Evolutionary conservation across 1,140 invertebrate genomes (phyloP), one percentile per base, ranked within the genome.

Genomic region (Diachasmimorpha longicaudata): DNA sequence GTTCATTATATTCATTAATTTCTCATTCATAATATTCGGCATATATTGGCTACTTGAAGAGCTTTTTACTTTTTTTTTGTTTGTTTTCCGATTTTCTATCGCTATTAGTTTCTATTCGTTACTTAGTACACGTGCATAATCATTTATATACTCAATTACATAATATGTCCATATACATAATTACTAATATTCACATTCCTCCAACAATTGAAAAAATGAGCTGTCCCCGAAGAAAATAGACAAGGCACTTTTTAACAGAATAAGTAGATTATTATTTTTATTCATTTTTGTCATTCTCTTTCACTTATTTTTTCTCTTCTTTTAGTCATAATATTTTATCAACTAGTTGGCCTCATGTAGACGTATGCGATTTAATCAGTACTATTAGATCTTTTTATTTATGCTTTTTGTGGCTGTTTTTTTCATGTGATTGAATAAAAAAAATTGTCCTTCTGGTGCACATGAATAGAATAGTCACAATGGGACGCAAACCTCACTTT

Each of bases 191-290:
- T 86, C 85, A 87, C 85, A 88, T 86, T 87, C 86, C 84, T 87
- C 85, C 85, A 88, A 86, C 86, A 87, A 87, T 87, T 85, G 82
- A 88, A 87, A 52, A 88, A 66, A 66, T 88, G 85, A 88, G 86
- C 86, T 86, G 83, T 87, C 85, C 58, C 82, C 74, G 85, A 87
- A 88, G 86, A 86, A 88, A 87, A 86, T 88, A 86, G 86, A 88
- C 86, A 86, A 87, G 86, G 86, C 86, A 88, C 86, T 88, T 88
- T 52, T 83, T 66, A 87, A 88, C 85, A 85, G 81, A 88, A 87
- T 84, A 87, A 78, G 66, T 76, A 37, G 48, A 23, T 46, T 74
- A 46, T 73, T 76, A 37, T 68, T 73, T 52, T 70, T 78, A 23
- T 25, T 66, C 46, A 46, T 11, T 23, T 75, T 68, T 76, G 23